These are phyloP conservation scores for Cebus imitator DNA, from an alignment of 2,113 vertebrate species.

Conservation along the genomic window DNA sequence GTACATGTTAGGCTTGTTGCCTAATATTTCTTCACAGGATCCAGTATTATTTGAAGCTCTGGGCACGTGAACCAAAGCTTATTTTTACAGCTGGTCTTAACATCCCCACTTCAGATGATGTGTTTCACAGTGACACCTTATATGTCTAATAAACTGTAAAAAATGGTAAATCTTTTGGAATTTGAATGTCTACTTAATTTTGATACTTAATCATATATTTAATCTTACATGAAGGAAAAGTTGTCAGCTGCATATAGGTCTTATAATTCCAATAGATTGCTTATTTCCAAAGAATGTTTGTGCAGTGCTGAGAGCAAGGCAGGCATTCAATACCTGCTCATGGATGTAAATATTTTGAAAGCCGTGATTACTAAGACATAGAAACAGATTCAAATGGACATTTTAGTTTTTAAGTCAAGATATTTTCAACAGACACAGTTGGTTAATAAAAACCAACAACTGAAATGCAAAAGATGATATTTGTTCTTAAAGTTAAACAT, in stretches of 20 bases:
- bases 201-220: not conserved
- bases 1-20: not conserved
- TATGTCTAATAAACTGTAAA: not conserved
- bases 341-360: not conserved
- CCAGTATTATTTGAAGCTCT: not conserved
- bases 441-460: slow-evolving; percentile 64
- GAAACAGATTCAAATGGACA: not conserved
- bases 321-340: not conserved
- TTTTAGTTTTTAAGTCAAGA: slow-evolving; percentile 36
- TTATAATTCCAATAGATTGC: not conserved
- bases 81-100: not conserved
- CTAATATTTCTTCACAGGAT: not conserved
- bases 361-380: not conserved
- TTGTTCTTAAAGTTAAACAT: slow-evolving; percentile 78
- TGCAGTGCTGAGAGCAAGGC: not conserved
- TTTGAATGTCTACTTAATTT: slow-evolving; percentile 1
- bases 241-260: not conserved
- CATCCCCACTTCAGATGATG: not conserved
- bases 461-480: slow-evolving; percentile 71
- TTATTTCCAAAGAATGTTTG: not conserved
- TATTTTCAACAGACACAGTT: slow-evolving; percentile 21
- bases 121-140: not conserved
- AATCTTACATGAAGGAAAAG: not conserved
- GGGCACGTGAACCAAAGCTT: slow-evolving; percentile 21
- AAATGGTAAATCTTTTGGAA: not conserved